Percentiles rank a stretch among this genome's conserved stretches.
Evolutionary conservation across 37 sponge, comb jelly and placozoan species (phyloP).

Genomic region (Corticium candelabrum): DNA sequence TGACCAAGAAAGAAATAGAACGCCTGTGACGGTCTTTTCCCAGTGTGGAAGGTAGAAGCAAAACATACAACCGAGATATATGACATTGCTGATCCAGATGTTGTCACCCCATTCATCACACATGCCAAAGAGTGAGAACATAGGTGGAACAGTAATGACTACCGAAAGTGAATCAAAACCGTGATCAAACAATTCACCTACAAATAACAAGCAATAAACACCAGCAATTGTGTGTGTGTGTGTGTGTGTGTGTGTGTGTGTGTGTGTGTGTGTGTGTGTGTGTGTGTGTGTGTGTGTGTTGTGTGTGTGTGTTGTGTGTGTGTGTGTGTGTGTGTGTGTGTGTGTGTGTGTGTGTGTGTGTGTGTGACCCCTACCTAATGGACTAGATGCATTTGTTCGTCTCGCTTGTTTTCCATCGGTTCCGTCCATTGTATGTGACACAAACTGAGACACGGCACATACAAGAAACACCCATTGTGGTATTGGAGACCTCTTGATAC

Average conservation of each 20-base stretch:
- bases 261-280: too few species aligned
- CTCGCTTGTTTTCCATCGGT: constrained; percentile 93
- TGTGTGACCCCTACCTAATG: constrained; percentile 76
- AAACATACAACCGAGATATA: not conserved
- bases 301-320: too few species aligned
- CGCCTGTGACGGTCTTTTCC: constrained; percentile 95
- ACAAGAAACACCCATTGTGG: constrained; percentile 65
- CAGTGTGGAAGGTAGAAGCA: constrained; percentile 92
- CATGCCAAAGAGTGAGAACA: constrained; percentile 38
- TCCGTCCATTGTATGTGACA: constrained; percentile 66
- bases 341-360: too few species aligned
- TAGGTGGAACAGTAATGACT: constrained; percentile 33
- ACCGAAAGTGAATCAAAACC: constrained; percentile 66
- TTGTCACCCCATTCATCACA: not conserved
- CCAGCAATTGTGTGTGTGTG: too few species aligned
- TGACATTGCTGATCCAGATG: not conserved
- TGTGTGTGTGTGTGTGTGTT: too few species aligned
- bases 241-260: too few species aligned
- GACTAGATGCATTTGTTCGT: constrained; percentile 44
- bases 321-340: too few species aligned
- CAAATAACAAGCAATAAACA: not conserved
- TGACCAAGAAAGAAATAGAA: constrained; percentile 85
- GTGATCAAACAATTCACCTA: constrained; percentile 90
- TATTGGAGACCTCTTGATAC: constrained; percentile 35
- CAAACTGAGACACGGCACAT: constrained; percentile 52